A percentile compares a stretch with the other conserved stretches of the same genome.
These are phyloP conservation scores for Nannoperca obscura DNA, from an alignment of 2,797 vertebrate species.

Conservation along the genomic window DNA sequence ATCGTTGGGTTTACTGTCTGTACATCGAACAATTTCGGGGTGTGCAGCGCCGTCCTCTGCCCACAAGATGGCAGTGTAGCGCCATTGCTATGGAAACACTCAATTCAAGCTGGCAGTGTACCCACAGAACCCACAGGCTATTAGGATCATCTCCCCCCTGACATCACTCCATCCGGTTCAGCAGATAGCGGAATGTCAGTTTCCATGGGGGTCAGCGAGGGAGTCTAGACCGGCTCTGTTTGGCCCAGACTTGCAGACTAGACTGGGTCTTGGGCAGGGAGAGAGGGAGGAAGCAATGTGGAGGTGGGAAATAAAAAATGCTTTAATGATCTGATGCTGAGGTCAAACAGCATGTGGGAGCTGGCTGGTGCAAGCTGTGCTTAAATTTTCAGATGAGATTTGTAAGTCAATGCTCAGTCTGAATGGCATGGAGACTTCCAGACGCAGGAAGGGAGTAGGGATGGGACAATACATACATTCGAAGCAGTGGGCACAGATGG, in stretches of 20 bases:
- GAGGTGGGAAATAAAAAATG: constrained; percentile 8
- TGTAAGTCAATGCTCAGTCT: constrained; percentile 5
- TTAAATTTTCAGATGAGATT: constrained; percentile 45
- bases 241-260: constrained; percentile 31
- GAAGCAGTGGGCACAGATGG: constrained; percentile 38
- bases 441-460: background rate
- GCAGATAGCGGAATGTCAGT: constrained; percentile 45
- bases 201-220: constrained; percentile 52
- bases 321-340: constrained; percentile 47
- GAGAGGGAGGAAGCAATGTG: constrained; percentile 25
- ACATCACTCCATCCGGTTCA: constrained; percentile 37
- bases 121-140: constrained; percentile 21
- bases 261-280: constrained; percentile 6
- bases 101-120: constrained; percentile 28
- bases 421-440: constrained; percentile 26
- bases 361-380: constrained; percentile 16
- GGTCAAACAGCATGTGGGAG: constrained; percentile 39
- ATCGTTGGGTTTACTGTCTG: background rate
- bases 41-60: constrained; percentile 39
- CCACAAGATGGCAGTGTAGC: constrained; percentile 78
- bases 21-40: background rate
- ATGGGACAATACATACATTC: constrained; percentile 44
- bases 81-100: constrained; percentile 76
- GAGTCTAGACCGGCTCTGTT: constrained; percentile 19
- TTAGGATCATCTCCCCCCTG: constrained; percentile 31